Evolutionary conservation across 1,140 invertebrate species (phyloP), one percentile per base, ranked within the genome.

Genomic region (Tenebrio molitor): DNA sequence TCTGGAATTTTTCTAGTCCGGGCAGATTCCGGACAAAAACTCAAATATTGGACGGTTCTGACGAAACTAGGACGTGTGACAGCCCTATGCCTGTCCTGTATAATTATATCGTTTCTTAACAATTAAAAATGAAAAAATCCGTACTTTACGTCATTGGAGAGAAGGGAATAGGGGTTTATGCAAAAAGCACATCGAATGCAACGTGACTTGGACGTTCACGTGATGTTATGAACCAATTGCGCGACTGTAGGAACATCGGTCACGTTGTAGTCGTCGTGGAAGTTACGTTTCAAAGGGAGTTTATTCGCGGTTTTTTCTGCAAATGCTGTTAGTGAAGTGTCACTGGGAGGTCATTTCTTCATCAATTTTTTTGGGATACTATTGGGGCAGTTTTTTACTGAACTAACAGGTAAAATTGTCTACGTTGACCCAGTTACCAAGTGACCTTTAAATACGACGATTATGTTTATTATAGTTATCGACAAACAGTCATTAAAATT

Each of bases 161-260:
- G n/a, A n/a, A n/a, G 15, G 23, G 50, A 29, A 29, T n/a, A 58
- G n/a, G 50, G 23, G 21, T 29, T 58, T 58, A 7, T 29, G 23
- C 14, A 58, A 58, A 58, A 58, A 58, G 50, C 84, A 84, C 84
- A 82, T 82, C 84, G 80, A 39, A 63, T 79, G 80, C 84, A 85
- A 86, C 84, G 85, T 86, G 85, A 86, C 80, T 58, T 44, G 2
- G 12, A 16, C 10, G 23, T 50, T 72, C 74, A 73, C 72, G 46
- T 77, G 72, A 77, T 50, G 14, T 16, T 50, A 14, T 14, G 17
- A 41, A 64, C 77, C 77, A 78, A 78, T 76, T 63, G 58, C 15
- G 53, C n/a, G 14, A 17, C 7, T 34, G 25, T 21, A 50, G 33
- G 25, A 34, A 42, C 19, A 14, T 73, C 64, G 73, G 74, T 80